These are phyloP conservation scores for Molanna angustata DNA, from an alignment of 2,888 invertebrate genomes.

Conservation along the genomic window DNA sequence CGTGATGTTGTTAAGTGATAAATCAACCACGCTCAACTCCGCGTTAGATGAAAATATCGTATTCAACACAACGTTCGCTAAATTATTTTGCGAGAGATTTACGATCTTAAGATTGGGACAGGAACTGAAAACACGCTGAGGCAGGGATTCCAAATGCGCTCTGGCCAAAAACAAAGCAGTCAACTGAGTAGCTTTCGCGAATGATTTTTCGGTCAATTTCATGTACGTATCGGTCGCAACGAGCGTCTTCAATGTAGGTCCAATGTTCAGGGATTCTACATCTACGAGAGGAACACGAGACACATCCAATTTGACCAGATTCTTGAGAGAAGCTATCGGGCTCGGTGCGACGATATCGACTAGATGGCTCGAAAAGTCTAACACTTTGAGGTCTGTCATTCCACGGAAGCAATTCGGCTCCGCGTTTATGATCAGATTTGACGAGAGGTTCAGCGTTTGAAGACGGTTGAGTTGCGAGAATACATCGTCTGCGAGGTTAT, in stretches of 20 bases:
- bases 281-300: slow-evolving; percentile 1
- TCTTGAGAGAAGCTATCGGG: slow-evolving; percentile 1
- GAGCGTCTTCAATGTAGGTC: slow-evolving; percentile 1
- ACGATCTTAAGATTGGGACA: no score
- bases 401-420: slow-evolving; percentile 6
- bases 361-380: slow-evolving; percentile 18
- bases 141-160: background rate
- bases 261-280: slow-evolving; percentile 1
- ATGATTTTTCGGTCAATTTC: background rate
- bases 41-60: background rate
- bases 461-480: slow-evolving; percentile 8
- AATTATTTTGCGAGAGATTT: no score
- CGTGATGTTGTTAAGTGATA: slow-evolving; percentile 9
- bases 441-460: slow-evolving; percentile 15
- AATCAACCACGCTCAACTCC: background rate
- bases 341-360: background rate
- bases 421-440: background rate
- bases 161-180: background rate
- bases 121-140: no score
- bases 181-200: background rate
- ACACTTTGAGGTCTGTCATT: slow-evolving; percentile 1
- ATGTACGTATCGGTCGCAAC: background rate
- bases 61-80: no score
- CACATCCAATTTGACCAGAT: slow-evolving; percentile 12
- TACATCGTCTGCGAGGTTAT: background rate